Conservation (phyloP, 2,113 vertebrate species). For the Atlantisia rogersi region DNA sequence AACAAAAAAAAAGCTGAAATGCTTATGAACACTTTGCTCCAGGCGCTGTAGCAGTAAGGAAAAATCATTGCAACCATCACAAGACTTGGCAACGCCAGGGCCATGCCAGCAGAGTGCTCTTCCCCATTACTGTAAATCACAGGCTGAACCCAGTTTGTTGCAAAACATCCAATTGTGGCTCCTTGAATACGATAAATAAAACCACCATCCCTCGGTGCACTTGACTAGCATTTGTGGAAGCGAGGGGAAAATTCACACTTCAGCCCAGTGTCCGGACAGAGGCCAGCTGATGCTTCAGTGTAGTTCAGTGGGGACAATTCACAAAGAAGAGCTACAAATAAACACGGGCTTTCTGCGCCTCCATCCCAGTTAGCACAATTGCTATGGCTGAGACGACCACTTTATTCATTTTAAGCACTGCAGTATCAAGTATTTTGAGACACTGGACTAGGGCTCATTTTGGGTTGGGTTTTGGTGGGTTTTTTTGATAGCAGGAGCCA, state of each 20-base stretch:
- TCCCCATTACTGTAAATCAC: conserved; percentile 33
- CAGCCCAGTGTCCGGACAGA: background rate
- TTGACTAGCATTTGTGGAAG: background rate
- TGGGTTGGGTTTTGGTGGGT: background rate
- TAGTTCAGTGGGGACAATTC: background rate
- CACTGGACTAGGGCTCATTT: background rate
- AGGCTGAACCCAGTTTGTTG: conserved; percentile 22
- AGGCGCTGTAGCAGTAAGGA: conserved; percentile 37
- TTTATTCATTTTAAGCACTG: background rate
- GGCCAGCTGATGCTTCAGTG: background rate
- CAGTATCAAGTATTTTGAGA: background rate
- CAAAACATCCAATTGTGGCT: conserved; percentile 20
- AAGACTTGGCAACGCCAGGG: conserved; percentile 45
- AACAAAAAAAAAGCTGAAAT: background rate
- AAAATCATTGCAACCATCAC: conserved; percentile 64
- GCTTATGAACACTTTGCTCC: conserved; percentile 56
- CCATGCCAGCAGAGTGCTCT: conserved; percentile 34
- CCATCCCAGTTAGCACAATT: background rate
- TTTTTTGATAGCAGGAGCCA: background rate
- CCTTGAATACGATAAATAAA: conserved; percentile 10
- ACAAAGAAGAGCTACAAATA: background rate
- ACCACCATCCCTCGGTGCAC: background rate
- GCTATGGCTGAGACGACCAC: background rate
- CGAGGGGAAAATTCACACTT: background rate
- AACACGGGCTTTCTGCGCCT: background rate